Evolutionary conservation across 2,888 invertebrate species (phyloP), one percentile per base, ranked within the genome.

Genomic region (Leucophora obtusa): DNA sequence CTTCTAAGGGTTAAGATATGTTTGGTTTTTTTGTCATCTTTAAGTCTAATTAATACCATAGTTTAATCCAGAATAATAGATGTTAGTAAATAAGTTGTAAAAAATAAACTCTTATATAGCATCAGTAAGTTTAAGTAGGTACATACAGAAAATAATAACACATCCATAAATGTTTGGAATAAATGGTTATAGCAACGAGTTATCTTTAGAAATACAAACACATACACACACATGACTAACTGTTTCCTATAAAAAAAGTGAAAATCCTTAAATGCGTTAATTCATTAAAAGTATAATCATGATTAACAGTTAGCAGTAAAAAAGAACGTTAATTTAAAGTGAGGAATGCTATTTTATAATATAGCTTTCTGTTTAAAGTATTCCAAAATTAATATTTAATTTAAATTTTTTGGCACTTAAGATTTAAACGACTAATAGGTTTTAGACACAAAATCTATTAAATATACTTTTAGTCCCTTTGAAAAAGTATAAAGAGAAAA

Each of bases 61-160:
- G 54, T 43, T 38, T 66, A 66, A 54, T 9, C 28, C 33, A 33
- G 0, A 28, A 18, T 86, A 85, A 85, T 85, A 85, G 85, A 86
- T 87, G 86, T 83, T 83, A 82, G 84, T 85, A 85, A 87, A 87
- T 85, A 87, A 85, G 86, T 86, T 86, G 84, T 85, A 85, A 85
- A 85, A 83, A 76, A 28, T 28, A 15, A 38, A 59, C 18, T n/a
- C 3, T 59, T 59, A 38, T 9, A 14, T n/a, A 43, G 2, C 33
- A 58, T 33, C 33, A 54, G 28, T 58, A 18, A 15, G 15, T 43
- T 53, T 17, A 43, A 33, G 43, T 63, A 17, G 35, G 51, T 28
- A 59, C 28, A 43, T 66, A 47, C 28, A 59, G 17, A 17, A 18
- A 38, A 38, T 1, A 38, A 38, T 4, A 21, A 59, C 38, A 11